Evolutionary conservation across 1,140 invertebrate genomes (phyloP).

Genomic region (Drosophila baimaii): DNA sequence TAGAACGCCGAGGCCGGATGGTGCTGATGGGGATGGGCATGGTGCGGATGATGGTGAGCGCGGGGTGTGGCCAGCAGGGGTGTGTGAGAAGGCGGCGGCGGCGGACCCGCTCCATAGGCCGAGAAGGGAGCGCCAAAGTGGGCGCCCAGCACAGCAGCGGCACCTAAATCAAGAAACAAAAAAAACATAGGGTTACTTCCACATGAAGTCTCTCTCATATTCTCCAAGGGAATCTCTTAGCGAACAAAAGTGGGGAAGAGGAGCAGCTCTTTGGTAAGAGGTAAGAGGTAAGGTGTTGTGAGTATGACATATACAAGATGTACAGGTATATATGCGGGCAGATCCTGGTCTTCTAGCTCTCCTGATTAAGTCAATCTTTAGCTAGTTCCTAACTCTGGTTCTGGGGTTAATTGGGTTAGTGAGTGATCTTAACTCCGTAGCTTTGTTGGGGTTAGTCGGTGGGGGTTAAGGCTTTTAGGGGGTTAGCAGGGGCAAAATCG

Average conservation of each 20-base stretch:
- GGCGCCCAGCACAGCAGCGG: conserved; percentile 70
- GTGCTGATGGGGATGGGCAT: conserved; percentile 37
- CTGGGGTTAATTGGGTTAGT: conserved; percentile 40
- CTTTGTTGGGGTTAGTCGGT: conserved; percentile 35
- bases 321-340: conserved; percentile 26
- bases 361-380: no score
- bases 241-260: background rate
- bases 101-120: conserved; percentile 59
- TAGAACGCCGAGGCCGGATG: conserved; percentile 83
- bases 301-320: conserved; percentile 59
- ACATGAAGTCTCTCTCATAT: no score
- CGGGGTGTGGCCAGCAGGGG: conserved; percentile 83
- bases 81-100: conserved; percentile 79
- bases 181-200: background rate
- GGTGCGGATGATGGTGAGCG: conserved; percentile 84
- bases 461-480: background rate
- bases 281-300: conserved; percentile 64
- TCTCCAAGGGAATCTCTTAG: background rate
- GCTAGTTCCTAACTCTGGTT: background rate
- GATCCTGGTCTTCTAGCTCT: background rate
- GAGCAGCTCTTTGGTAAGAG: background rate
- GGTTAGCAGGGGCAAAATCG: conserved; percentile 63
- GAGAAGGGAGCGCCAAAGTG: conserved; percentile 74
- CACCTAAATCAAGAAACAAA: conserved; percentile 58
- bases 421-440: conserved; percentile 42